A percentile compares a stretch with the other conserved stretches of the same genome.
phyloP scores from a whole-genome alignment of 2,888 invertebrate genomes.

The Ommatoiulus sabulosus region DNA sequence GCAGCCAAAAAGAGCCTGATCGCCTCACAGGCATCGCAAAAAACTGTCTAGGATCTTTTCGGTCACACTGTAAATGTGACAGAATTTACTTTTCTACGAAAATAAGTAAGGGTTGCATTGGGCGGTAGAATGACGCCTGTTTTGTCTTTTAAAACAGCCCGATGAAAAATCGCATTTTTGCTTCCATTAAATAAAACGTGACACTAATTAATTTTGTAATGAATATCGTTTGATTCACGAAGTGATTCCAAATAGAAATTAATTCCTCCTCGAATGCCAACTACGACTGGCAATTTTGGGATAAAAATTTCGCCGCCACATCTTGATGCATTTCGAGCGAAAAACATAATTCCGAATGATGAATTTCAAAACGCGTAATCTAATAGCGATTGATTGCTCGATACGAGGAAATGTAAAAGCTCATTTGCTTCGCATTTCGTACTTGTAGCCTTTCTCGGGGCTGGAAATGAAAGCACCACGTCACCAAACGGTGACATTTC shows the following conservation, averaged over 20 bases:
- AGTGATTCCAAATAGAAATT: background rate
- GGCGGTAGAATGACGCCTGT: background rate
- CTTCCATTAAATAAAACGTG: background rate
- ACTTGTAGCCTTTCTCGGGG: background rate
- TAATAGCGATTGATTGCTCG: background rate
- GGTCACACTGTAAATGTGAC: too few relatives aligned
- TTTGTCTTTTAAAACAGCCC: background rate
- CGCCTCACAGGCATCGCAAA: too few relatives aligned
- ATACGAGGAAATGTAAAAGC: background rate
- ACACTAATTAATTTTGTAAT: conserved; percentile 43
- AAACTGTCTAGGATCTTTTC: too few relatives aligned
- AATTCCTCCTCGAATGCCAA: background rate
- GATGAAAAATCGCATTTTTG: conserved; percentile 25
- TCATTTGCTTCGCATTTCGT: background rate
- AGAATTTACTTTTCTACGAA: too few relatives aligned
- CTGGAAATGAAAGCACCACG: background rate
- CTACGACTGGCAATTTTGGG: background rate
- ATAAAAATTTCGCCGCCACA: background rate
- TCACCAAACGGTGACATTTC: conserved; percentile 10
- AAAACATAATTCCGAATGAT: conserved; percentile 8
- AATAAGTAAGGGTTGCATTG: too few relatives aligned
- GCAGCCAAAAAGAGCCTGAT: too few relatives aligned
- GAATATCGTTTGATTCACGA: conserved; percentile 30
- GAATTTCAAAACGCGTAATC: conserved; percentile 6
- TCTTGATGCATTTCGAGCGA: background rate